Percentiles rank a stretch among this genome's conserved stretches.
These are phyloP conservation scores for Volucella inanis DNA, from an alignment of 2,888 invertebrate genomes.

Conservation along the genomic window DNA sequence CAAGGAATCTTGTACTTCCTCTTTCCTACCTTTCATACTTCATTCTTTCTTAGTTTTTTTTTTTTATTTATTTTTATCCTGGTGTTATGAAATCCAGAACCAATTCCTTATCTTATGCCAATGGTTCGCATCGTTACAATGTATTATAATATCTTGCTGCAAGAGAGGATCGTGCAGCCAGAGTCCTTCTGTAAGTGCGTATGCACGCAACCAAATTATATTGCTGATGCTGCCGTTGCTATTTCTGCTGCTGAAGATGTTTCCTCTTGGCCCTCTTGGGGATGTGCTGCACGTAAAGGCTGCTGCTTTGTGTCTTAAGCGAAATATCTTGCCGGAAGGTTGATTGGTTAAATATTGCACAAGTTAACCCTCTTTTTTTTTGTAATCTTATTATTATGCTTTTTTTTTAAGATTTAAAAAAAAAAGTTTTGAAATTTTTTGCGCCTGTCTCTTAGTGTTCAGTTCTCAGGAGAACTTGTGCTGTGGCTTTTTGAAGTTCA, in stretches of 20 bases:
- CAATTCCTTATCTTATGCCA: not conserved
- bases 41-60: not conserved
- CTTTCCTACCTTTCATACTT: not conserved
- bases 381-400: no score
- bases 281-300: not conserved
- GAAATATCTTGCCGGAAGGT: conserved; percentile 21
- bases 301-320: conserved; percentile 19
- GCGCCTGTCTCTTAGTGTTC: no score
- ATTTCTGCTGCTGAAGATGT: conserved; percentile 27
- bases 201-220: conserved; percentile 55
- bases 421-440: no score
- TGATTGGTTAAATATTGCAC: conserved; percentile 44
- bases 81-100: not conserved
- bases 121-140: conserved; percentile 17
- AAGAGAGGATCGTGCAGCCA: not conserved
- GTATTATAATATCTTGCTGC: not conserved
- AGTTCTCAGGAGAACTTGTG: not conserved
- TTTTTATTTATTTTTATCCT: not conserved
- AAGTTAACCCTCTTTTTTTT: not conserved
- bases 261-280: not conserved
- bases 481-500: conserved; percentile 12
- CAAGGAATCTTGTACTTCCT: conserved; percentile 21
- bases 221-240: conserved; percentile 31
- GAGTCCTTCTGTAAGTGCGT: conserved; percentile 35
- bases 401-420: no score